Percentiles rank a stretch among this genome's conserved stretches.
These are phyloP conservation scores for Pangasius macronema DNA, from an alignment of 2,797 vertebrate genomes.

Conservation along the genomic window DNA sequence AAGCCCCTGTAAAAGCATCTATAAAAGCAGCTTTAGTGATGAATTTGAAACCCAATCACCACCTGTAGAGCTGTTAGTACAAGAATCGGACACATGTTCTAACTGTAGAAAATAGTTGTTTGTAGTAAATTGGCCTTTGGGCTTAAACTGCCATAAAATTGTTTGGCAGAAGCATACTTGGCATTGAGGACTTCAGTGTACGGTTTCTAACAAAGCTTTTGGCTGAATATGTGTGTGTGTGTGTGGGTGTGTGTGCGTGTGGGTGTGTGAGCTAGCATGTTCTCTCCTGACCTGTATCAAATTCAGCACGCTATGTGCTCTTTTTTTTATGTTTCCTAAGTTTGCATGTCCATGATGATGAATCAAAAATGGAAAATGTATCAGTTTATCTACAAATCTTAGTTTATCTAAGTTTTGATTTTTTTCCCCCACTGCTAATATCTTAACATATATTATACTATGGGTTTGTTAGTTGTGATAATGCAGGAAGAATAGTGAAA, in stretches of 20 bases:
- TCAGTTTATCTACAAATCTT: no score
- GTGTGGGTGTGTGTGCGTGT: slow-evolving; percentile 12
- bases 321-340: background rate
- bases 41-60: background rate
- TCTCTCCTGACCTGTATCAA: background rate
- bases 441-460: no score
- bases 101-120: slow-evolving; percentile 22
- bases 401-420: no score
- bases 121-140: slow-evolving; percentile 16
- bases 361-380: no score
- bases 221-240: background rate
- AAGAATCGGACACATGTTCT: slow-evolving; percentile 7
- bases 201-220: slow-evolving; percentile 2
- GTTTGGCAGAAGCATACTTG: slow-evolving; percentile 13
- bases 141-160: slow-evolving; percentile 17
- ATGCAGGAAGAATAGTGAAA: no score
- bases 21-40: background rate
- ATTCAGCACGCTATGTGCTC: background rate
- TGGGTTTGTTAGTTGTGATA: no score
- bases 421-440: no score
- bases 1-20: background rate
- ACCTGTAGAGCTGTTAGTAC: slow-evolving; percentile 2
- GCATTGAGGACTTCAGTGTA: background rate
- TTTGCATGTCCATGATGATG: background rate
- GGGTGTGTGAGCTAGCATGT: background rate